Percentiles rank a stretch among this genome's conserved stretches.
Evolutionary conservation across 2,888 invertebrate species (phyloP).

Genomic region (Branchinecta sandiegonensis): DNA sequence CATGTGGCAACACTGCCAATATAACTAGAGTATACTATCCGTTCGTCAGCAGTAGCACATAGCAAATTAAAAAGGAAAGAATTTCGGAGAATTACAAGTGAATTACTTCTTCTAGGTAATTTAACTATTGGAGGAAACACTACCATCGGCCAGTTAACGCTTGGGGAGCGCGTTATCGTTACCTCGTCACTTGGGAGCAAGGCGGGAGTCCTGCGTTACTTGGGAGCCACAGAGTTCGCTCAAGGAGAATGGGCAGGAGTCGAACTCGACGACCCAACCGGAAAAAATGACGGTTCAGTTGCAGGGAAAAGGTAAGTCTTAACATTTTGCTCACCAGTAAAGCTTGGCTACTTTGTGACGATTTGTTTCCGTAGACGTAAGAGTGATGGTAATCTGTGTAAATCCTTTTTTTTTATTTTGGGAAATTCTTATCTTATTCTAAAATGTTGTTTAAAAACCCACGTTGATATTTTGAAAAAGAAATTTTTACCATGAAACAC

Average conservation of each 20-base stretch:
- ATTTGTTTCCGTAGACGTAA: too few species aligned
- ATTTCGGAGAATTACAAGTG: too few species aligned
- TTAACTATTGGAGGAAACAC: not conserved
- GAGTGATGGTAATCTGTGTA: not conserved
- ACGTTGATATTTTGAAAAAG: too few species aligned
- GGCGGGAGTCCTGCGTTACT: conserved; percentile 65
- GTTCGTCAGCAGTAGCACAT: too few species aligned
- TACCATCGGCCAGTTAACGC: conserved; percentile 39
- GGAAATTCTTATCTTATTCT: too few species aligned
- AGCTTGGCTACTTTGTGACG: not conserved
- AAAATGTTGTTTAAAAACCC: too few species aligned
- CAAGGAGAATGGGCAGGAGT: conserved; percentile 90
- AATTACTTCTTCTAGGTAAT: not conserved
- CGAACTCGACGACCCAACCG: conserved; percentile 79
- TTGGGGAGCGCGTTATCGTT: conserved; percentile 84
- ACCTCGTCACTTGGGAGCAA: conserved; percentile 68
- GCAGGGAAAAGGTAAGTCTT: conserved; percentile 62
- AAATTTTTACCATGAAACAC: too few species aligned
- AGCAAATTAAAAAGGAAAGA: too few species aligned
- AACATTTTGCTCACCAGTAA: not conserved
- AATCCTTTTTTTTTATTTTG: conserved; percentile 5
- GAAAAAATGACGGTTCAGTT: conserved; percentile 92
- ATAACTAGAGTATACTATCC: too few species aligned
- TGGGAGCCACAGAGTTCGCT: conserved; percentile 80
- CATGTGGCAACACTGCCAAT: too few species aligned